These are phyloP conservation scores for Guaruba guarouba DNA, from an alignment of 2,113 vertebrate genomes.

Conservation along the genomic window DNA sequence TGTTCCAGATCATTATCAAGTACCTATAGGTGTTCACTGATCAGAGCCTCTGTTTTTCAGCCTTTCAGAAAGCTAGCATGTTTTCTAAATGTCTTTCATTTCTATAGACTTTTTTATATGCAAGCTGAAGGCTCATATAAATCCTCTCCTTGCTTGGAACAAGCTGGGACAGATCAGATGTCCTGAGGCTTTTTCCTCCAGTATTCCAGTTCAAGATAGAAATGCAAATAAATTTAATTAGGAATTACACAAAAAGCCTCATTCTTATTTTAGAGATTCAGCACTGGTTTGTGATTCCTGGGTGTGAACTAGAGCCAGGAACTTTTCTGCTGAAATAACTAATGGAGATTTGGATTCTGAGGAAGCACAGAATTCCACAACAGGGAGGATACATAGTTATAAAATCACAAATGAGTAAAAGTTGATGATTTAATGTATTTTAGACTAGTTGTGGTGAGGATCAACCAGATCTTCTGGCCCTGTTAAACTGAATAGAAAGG, in stretches of 20 bases:
- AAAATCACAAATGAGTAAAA: neutral
- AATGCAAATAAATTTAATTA: slow-evolving; percentile 16
- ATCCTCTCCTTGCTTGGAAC: neutral
- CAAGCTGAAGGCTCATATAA: neutral
- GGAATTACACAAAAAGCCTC: neutral
- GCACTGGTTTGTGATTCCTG: neutral
- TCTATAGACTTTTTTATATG: neutral
- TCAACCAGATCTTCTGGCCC: neutral
- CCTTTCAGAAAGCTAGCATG: neutral
- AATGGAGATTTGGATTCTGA: neutral
- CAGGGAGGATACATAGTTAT: neutral
- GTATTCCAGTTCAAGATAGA: neutral
- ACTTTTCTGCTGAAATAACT: neutral
- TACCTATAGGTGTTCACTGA: neutral
- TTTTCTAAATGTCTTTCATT: neutral
- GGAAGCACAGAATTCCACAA: neutral
- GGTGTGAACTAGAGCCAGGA: neutral
- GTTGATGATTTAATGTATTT: neutral
- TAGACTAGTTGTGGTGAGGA: neutral
- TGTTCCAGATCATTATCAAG: neutral
- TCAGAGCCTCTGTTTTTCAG: neutral
- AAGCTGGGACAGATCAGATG: neutral
- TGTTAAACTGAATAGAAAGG: neutral
- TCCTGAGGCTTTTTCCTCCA: neutral
- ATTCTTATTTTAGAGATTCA: neutral